Conservation (phyloP, 1,140 invertebrate species). For the Argopecten irradians region DNA sequence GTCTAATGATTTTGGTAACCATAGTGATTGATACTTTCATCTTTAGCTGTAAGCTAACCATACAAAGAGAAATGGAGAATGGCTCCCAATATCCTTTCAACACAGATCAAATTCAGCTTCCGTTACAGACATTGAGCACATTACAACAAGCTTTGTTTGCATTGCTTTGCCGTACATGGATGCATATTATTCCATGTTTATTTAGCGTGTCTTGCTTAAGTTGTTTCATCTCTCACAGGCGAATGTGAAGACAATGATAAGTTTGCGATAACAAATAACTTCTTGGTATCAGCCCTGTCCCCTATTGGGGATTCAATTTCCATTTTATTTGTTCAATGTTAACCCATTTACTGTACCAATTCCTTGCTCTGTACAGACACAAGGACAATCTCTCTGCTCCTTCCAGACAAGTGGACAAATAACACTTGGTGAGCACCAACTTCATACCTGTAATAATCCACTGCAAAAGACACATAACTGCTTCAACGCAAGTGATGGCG, state of each 20-base stretch:
- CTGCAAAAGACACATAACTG: background rate
- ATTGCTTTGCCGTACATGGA: background rate
- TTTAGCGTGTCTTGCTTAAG: background rate
- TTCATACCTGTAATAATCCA: background rate
- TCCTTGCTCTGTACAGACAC: background rate
- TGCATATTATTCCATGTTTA: background rate
- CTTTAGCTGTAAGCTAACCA: background rate
- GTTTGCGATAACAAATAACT: background rate
- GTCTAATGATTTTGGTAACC: background rate
- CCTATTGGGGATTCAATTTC: background rate
- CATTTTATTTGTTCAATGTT: background rate
- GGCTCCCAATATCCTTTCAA: background rate
- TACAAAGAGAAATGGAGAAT: background rate
- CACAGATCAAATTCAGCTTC: background rate
- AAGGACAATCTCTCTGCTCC: background rate
- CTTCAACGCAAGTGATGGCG: background rate
- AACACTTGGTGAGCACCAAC: background rate
- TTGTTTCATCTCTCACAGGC: background rate
- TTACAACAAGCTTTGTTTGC: background rate
- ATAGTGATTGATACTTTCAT: background rate
- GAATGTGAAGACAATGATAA: slow-evolving; percentile 6
- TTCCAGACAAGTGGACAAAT: background rate
- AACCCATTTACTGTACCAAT: background rate
- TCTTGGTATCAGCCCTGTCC: background rate
- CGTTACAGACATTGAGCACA: background rate